Conservation (phyloP, 2,888 invertebrate species). For the Tanytarsus gracilentus region DNA sequence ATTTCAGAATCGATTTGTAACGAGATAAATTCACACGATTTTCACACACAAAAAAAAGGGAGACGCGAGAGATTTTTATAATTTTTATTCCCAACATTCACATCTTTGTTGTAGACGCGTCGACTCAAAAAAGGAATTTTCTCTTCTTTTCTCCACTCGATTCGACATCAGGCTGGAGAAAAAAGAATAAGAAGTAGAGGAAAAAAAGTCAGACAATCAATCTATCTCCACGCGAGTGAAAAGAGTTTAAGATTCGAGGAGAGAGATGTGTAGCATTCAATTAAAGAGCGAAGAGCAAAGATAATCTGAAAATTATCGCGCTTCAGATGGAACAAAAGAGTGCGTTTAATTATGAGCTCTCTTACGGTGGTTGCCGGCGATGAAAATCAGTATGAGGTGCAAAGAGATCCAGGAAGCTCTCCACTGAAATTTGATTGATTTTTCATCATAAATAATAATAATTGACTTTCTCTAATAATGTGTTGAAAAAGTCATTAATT, state of each 20-base stretch:
- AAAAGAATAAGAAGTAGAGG: not conserved
- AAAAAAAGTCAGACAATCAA: constrained; percentile 2
- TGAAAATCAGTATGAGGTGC: constrained; percentile 16
- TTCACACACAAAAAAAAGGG: not conserved
- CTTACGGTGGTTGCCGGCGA: not conserved
- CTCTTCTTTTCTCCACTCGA: not conserved
- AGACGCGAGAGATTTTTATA: not conserved
- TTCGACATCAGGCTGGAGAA: not conserved
- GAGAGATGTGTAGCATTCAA: constrained; percentile 19
- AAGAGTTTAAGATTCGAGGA: too few species aligned
- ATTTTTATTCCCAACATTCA: not conserved
- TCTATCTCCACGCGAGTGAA: not conserved
- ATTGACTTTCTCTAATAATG: not conserved
- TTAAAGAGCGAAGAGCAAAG: not conserved
- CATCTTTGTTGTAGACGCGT: too few species aligned
- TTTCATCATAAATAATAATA: not conserved
- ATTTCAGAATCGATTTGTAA: constrained; percentile 20
- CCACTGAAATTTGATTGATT: constrained; percentile 10
- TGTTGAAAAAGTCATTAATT: constrained; percentile 28
- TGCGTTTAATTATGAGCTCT: constrained; percentile 3
- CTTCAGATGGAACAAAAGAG: not conserved
- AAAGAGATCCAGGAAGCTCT: constrained; percentile 10
- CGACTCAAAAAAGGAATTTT: not conserved
- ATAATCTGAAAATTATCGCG: constrained; percentile 22
- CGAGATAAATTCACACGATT: constrained; percentile 25